Conservation (phyloP, 92 coral and sea anemone species). For the Phenganax subtilis region DNA sequence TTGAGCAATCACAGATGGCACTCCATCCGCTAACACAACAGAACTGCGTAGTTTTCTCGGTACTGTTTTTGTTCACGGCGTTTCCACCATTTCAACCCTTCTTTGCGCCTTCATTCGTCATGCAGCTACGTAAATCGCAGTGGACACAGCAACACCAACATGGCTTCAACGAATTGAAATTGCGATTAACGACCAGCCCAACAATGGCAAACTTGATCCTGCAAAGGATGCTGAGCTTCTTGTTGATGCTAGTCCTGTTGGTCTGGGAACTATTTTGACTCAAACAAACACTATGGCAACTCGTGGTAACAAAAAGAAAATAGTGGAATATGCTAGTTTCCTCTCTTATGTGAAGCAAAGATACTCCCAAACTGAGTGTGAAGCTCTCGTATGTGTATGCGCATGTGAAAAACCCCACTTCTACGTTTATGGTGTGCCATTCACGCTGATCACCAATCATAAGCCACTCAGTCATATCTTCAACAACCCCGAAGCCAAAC, state of each 20-base stretch:
- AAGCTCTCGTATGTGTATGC: slow-evolving; percentile 46
- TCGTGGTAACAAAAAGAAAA: slow-evolving; percentile 17
- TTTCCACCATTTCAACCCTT: slow-evolving; percentile 35
- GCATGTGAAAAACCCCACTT: slow-evolving; percentile 49
- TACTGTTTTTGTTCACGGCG: slow-evolving; percentile 27
- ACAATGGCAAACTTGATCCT: slow-evolving; percentile 48
- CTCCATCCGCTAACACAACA: slow-evolving; percentile 37
- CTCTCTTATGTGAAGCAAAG: slow-evolving; percentile 44
- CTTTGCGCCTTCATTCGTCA: slow-evolving; percentile 29
- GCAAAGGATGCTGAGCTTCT: slow-evolving; percentile 27
- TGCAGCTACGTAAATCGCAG: slow-evolving; percentile 33
- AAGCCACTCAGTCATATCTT: slow-evolving; percentile 25
- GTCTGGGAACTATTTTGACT: slow-evolving; percentile 39
- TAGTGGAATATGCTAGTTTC: slow-evolving; percentile 47
- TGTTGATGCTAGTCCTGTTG: slow-evolving; percentile 49
- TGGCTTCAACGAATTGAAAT: slow-evolving; percentile 38
- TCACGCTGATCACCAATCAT: slow-evolving; percentile 37
- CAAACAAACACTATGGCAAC: slow-evolving; percentile 28
- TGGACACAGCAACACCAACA: slow-evolving; percentile 36
- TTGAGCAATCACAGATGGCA: slow-evolving; percentile 27
- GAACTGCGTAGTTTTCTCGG: slow-evolving; percentile 50
- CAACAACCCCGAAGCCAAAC: slow-evolving; percentile 43
- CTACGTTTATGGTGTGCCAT: slow-evolving; percentile 40
- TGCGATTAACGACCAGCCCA: slow-evolving; percentile 32
- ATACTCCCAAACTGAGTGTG: slow-evolving; percentile 48